Evolutionary conservation across 2,113 vertebrate genomes (phyloP).

Genomic region (Bufo gargarizans): DNA sequence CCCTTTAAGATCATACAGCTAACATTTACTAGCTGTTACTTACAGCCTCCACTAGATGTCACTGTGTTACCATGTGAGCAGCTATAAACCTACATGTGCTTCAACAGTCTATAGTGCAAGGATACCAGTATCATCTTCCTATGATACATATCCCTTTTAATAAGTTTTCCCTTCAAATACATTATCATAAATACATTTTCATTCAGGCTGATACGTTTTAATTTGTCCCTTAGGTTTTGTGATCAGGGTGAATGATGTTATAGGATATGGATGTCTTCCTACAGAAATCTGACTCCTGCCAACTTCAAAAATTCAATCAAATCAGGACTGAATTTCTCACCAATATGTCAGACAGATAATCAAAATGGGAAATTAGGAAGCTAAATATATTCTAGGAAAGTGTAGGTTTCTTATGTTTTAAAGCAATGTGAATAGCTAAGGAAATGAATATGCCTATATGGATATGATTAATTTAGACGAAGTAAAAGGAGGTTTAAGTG

Average conservation of each 20-base stretch:
- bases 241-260: conserved; percentile 41
- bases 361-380: conserved; percentile 50
- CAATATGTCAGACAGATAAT: conserved; percentile 48
- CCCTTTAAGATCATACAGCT: background rate
- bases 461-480: conserved; percentile 1
- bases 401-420: conserved; percentile 11
- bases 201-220: conserved; percentile 47
- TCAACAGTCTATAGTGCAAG: conserved; percentile 14
- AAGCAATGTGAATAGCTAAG: background rate
- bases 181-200: conserved; percentile 55
- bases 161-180: conserved; percentile 46
- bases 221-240: conserved; percentile 50
- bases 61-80: conserved; percentile 22
- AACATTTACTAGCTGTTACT: background rate
- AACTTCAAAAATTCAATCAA: conserved; percentile 40
- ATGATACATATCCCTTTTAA: conserved; percentile 45
- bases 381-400: conserved; percentile 23
- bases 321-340: conserved; percentile 45
- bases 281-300: conserved; percentile 32
- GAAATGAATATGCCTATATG: conserved; percentile 30
- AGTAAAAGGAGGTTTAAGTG: background rate
- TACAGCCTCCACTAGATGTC: conserved; percentile 24
- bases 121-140: conserved; percentile 33
- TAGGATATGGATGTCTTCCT: conserved; percentile 37
- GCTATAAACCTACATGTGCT: background rate